These are phyloP conservation scores for Glossosoma conforme DNA, from an alignment of 1,140 invertebrate species.

Conservation along the genomic window DNA sequence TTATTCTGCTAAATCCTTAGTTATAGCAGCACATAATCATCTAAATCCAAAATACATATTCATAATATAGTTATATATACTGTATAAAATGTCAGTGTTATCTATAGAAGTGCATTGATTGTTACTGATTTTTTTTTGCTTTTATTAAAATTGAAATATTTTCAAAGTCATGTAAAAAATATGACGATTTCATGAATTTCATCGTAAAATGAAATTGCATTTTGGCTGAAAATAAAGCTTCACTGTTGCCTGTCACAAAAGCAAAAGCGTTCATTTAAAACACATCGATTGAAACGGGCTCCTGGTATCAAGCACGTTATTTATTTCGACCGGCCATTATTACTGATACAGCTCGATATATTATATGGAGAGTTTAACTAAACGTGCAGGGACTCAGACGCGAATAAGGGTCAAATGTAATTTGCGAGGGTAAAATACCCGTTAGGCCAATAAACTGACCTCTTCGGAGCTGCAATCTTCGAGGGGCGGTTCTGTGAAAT, in stretches of 20 bases:
- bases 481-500: not conserved
- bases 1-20: too few relatives aligned
- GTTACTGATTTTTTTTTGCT: too few relatives aligned
- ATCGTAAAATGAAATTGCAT: too few relatives aligned
- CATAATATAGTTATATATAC: too few relatives aligned
- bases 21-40: too few relatives aligned
- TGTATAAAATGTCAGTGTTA: too few relatives aligned
- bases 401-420: constrained; percentile 24
- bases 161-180: too few relatives aligned
- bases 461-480: not conserved
- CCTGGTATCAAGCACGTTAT: not conserved
- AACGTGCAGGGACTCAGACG: constrained; percentile 13
- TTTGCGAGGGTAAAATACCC: constrained; percentile 22
- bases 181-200: too few relatives aligned
- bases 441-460: constrained; percentile 20
- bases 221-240: not conserved
- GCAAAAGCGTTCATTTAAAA: not conserved
- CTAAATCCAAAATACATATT: too few relatives aligned
- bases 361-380: constrained; percentile 6
- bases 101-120: too few relatives aligned
- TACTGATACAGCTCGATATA: constrained; percentile 12
- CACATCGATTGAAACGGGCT: not conserved
- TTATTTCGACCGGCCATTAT: constrained; percentile 6
- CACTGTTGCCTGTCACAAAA: not conserved
- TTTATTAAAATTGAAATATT: too few relatives aligned